Base-by-base conservation (phyloP, 1,140 invertebrate genomes). In the Listronotus bonariensis region DNA sequence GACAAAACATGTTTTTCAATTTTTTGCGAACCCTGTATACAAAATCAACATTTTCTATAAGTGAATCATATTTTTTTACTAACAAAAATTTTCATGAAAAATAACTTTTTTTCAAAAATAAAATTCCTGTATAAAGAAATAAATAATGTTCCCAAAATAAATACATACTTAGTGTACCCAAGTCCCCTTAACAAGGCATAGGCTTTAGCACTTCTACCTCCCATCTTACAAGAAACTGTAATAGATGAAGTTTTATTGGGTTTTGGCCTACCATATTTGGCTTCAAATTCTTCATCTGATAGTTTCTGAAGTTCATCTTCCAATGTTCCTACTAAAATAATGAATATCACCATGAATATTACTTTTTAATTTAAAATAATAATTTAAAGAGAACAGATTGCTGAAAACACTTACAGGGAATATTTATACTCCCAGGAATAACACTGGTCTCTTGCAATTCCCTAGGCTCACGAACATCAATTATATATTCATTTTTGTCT, bases 341-440 rank as follows among this genome's bases (percentile, higher is more conserved):
- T 8, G 6, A 5, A 14, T 8, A 17, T 20, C 3, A 46, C 20
- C 20, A 46, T 17, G 12, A 11, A 3, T n/a, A 10, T 46, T 46
- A n/a, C 11, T 46, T 20, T 5, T 17, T 46, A 46, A 5, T 12
- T 4, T 8, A 56, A 31, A 12, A 64, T n/a, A 3, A 26, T 26
- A 26, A 26, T 26, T 26, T 26, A 26, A 26, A 26, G 2, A 26
- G 2, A 26, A 26, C 2, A 5, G 1, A 3, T 26, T 26, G 20
- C 1, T 3, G 5, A 26, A 26, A 26, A 18, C 0, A 76, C 75
- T 79, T 83, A 85, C 88, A 82, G 69, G 87, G 88, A 72, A 90
- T 88, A 71, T 89, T 88, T 66, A 89, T 87, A 69, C 86, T 88
- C 14, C 83, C 81, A 40, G 88, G 87, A 54, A 89, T 83, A 74